Evolutionary conservation across 2,797 vertebrate genomes (phyloP), one percentile per base, ranked within the genome.

Genomic region (Florisuga fusca): DNA sequence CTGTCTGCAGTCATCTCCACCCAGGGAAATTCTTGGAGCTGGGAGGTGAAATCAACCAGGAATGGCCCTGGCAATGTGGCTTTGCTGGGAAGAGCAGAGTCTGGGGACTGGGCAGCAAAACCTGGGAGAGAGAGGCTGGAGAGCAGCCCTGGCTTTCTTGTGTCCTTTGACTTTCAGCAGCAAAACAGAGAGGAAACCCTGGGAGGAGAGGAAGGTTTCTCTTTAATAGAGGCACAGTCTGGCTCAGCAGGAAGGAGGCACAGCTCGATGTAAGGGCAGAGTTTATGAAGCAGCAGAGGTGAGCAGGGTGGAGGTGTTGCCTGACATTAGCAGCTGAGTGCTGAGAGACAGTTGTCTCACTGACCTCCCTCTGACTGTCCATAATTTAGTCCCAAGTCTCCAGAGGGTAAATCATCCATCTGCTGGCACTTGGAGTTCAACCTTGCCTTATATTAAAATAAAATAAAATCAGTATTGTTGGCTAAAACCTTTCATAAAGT

Each of bases 141-240:
- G 62, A 72, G 77, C 59, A 69, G 68, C 48, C 59, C 64, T 46
- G 72, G 45, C 50, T 87, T 91, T 67, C 54, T 90, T 75, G 62
- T 74, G 95, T 79, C 84, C 77, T 89, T 73, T 64, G 58, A 23
- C n/a, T 74, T 74, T 46, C 72, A 87, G n/a, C 19, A 85, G 57
- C 85, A 92, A 77, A 89, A 64, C 50, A 21, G 17, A 77, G 81
- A 85, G 68, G 93, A 89, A 92, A 61, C 26, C 31, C 75, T 83
- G 68, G 53, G 54, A 85, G 71, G 71, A 89, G 67, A 59, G 79
- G 76, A 72, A 64, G n/a, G 77, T 45, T 63, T 9, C 63, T 71
- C 34, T 76, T 76, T 74, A 38, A 62, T 10, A 59, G 73, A 84
- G 61, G 66, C 87, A 43, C 43, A 64, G 58, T 18, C 20, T 4